Evolutionary conservation across 1,140 invertebrate genomes (phyloP).

Genomic region (Hesperophylax magnus): DNA sequence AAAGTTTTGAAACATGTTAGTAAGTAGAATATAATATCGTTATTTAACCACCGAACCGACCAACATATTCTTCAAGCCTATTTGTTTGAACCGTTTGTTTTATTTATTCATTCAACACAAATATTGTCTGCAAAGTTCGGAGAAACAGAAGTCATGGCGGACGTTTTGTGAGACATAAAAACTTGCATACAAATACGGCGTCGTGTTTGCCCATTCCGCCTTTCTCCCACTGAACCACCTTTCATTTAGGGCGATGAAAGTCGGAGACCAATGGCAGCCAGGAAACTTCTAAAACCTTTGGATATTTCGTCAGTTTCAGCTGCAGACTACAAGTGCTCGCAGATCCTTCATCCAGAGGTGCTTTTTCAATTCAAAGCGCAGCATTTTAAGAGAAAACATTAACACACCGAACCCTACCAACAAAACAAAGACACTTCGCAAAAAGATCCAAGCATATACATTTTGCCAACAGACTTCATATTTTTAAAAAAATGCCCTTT

Average conservation of each 20-base stretch:
- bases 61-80: too few relatives aligned
- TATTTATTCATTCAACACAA: too few relatives aligned
- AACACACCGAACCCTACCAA: neutral
- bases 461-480: neutral
- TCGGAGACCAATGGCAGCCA: slow-evolving; percentile 30
- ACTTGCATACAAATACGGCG: neutral
- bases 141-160: neutral
- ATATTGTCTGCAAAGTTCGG: neutral
- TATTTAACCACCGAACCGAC: too few relatives aligned
- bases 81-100: too few relatives aligned
- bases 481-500: neutral
- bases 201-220: neutral
- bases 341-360: slow-evolving; percentile 7
- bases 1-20: too few relatives aligned
- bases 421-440: neutral
- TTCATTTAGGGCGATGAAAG: slow-evolving; percentile 6
- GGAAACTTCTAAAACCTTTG: slow-evolving; percentile 32
- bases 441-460: neutral
- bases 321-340: slow-evolving; percentile 18
- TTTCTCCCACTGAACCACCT: slow-evolving; percentile 3
- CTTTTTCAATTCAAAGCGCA: slow-evolving; percentile 33
- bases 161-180: neutral
- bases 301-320: slow-evolving; percentile 33
- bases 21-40: too few relatives aligned
- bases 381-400: neutral